Evolutionary conservation across 1,140 invertebrate genomes (phyloP), one percentile per base, ranked within the genome.

Genomic region (Macrosteles quadrilineatus): DNA sequence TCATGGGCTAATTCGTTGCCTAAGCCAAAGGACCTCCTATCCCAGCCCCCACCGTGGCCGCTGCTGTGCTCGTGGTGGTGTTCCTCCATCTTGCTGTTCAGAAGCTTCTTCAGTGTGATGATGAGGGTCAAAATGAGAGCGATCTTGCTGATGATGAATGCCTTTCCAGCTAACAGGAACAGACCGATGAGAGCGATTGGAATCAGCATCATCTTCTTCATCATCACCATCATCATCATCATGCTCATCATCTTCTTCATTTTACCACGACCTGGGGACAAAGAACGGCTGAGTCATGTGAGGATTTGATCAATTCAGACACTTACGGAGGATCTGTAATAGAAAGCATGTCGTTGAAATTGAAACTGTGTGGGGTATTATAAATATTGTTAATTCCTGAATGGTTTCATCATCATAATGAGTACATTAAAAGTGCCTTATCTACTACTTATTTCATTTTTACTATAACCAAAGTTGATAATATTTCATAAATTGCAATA

Each of bases 81-180:
- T 31, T 74, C 71, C 17, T 76, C 74, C 17, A 71, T 30, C 19
- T 74, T 74, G 14, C 73, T 74, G 78, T 79, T 79, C 32, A 90
- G 82, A n/a, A 92, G 79, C 76, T 91, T 92, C 81, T 91, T 93
- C 31, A 93, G 80, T 0, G 88, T 90, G 59, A 93, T 85, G 67
- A 92, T 89, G 14, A 88, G 87, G 25, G 89, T 89, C n/a, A 94
- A 80, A 1, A 91, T 82, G 1, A 94, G 77, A 14, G 91, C 91
- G 75, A 93, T 88, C 81, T 91, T 91, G 62, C 86, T 88, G 31
- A 91, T 85, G 27, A 91, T 83, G 23, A 93, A 76, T 19, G 91
- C 89, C 76, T 90, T 90, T n/a, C 87, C 89, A 21, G 90, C 88
- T 68, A 91, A 83, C 17, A 89, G 80, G 53, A 91, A 90, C 19